Evolutionary conservation across 1,140 invertebrate genomes (phyloP).

Genomic region (Liolophura sinensis): DNA sequence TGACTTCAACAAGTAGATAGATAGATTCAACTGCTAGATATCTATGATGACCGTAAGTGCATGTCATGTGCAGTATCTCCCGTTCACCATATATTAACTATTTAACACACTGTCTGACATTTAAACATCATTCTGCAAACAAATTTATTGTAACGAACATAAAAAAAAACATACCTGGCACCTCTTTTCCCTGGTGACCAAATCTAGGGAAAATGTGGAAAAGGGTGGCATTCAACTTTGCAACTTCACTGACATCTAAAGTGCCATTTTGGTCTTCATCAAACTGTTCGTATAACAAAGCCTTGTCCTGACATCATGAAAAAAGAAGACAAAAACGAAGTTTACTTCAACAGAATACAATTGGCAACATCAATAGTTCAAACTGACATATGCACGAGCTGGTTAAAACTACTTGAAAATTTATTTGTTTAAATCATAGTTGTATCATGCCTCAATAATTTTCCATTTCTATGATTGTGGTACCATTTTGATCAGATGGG

Average conservation of each 20-base stretch:
- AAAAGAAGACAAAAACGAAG: background rate
- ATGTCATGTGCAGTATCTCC: too few species aligned
- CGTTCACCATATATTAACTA: too few species aligned
- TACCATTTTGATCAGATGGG: too few species aligned
- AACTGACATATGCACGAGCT: background rate
- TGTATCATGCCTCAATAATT: too few species aligned
- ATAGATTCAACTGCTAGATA: too few species aligned
- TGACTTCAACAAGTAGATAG: too few species aligned
- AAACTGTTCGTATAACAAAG: constrained; percentile 36
- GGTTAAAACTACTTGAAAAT: background rate
- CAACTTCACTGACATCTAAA: constrained; percentile 40
- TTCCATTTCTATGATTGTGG: too few species aligned
- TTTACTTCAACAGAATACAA: background rate
- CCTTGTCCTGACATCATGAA: constrained; percentile 31
- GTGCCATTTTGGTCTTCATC: constrained; percentile 45
- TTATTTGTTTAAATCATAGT: too few species aligned
- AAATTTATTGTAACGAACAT: too few species aligned
- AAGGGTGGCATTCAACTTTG: constrained; percentile 45
- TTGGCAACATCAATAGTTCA: background rate
- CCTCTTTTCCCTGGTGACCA: constrained; percentile 41
- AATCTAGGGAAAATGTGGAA: constrained; percentile 47
- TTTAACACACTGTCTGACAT: background rate
- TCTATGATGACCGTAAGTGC: too few species aligned
- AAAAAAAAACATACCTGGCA: constrained; percentile 26
- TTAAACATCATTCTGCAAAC: too few species aligned